Conservation (phyloP, 2,113 vertebrate species). For the Gymnogyps californianus region DNA sequence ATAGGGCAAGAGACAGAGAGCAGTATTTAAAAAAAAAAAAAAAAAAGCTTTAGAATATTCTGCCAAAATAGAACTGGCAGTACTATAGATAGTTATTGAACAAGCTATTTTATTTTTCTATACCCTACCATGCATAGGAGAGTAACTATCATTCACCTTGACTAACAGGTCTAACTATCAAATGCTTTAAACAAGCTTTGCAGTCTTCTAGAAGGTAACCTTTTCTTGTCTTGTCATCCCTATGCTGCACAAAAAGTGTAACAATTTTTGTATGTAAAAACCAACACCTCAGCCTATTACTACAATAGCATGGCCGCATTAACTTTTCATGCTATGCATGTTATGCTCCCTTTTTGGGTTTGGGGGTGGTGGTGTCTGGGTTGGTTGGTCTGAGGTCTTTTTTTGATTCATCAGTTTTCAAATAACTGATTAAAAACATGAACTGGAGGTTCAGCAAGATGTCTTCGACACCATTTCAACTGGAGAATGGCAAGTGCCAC, state of each 20-base stretch:
- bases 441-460: not conserved
- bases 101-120: not conserved
- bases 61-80: not conserved
- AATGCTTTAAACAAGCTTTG: not conserved
- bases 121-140: not conserved
- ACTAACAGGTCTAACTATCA: not conserved
- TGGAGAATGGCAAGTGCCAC: not conserved
- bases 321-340: not conserved
- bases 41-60: not conserved
- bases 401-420: not conserved
- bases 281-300: not conserved
- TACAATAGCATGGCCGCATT: not conserved
- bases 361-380: not conserved
- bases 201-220: not conserved
- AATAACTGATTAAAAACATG: not conserved
- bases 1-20: not conserved
- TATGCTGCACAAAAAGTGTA: not conserved
- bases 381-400: not conserved
- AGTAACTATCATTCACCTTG: not conserved
- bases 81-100: not conserved
- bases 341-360: not conserved
- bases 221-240: not conserved
- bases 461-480: not conserved
- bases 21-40: not conserved
- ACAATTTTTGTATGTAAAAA: not conserved